phyloP scores from a whole-genome alignment of 23 tunicate genomes.

The Trididemnum nubilum region DNA sequence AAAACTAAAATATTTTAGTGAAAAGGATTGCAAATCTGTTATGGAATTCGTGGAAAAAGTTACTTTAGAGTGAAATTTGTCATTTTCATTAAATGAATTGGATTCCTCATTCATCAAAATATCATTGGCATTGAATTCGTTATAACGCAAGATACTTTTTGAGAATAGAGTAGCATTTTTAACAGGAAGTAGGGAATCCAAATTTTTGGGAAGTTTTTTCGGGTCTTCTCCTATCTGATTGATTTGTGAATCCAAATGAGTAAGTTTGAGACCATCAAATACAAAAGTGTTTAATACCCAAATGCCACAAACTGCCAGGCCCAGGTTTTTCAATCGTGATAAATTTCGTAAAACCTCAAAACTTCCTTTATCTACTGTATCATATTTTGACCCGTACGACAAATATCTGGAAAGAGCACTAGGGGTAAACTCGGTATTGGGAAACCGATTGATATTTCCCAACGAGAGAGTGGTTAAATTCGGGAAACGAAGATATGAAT shows the following conservation, averaged over 20 bases:
- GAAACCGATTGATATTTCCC: not conserved
- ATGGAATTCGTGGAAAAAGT: not conserved
- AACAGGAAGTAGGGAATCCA: too few relatives aligned
- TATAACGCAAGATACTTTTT: not conserved
- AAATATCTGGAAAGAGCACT: not conserved
- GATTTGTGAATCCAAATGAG: not conserved
- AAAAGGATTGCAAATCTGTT: not conserved
- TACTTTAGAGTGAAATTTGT: too few relatives aligned
- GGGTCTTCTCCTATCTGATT: not conserved
- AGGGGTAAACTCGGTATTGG: not conserved
- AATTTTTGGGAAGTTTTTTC: not conserved
- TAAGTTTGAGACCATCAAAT: not conserved
- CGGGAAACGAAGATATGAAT: not conserved
- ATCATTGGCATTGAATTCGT: not conserved
- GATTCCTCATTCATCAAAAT: not conserved
- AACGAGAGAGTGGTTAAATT: not conserved
- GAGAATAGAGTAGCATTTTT: too few relatives aligned
- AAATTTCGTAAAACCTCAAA: slow-evolving; percentile 14
- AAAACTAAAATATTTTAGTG: not conserved
- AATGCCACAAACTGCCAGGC: not conserved
- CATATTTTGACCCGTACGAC: not conserved
- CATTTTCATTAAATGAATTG: too few relatives aligned
- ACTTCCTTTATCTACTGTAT: not conserved
- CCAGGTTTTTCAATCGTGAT: not conserved
- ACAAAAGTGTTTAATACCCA: not conserved